Percentiles rank a stretch among this genome's conserved stretches.
phyloP scores from a whole-genome alignment of 2,797 vertebrate genomes.

The Orientallactaga sibirica region DNA sequence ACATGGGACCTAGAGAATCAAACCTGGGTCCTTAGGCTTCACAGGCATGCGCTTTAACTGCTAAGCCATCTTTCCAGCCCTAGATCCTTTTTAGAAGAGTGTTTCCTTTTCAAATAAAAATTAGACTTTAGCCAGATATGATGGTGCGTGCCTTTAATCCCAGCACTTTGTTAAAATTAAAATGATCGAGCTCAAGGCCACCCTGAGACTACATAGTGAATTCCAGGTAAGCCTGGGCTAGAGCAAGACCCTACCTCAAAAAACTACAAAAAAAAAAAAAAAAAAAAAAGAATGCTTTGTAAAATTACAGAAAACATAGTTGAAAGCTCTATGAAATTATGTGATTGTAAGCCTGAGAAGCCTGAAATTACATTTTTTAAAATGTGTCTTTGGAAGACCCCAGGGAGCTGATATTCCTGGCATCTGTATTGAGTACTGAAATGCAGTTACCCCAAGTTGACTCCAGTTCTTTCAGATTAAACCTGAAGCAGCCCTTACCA shows the following conservation, averaged over 20 bases:
- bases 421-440: constrained; percentile 54
- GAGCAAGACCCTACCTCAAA: too few species aligned
- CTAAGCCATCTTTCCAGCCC: too few species aligned
- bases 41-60: too few species aligned
- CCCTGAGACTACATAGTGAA: too few species aligned
- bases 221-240: too few species aligned
- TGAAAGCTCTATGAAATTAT: constrained; percentile 30
- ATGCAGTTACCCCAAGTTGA: constrained; percentile 32
- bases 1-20: too few species aligned
- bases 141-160: too few species aligned
- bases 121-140: neutral
- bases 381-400: neutral
- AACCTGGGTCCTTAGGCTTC: too few species aligned
- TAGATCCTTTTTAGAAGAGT: constrained; percentile 43
- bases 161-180: too few species aligned
- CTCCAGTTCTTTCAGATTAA: constrained; percentile 25
- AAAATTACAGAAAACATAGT: constrained; percentile 41
- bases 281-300: neutral
- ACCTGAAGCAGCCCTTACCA: constrained; percentile 33
- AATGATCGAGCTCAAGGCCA: too few species aligned
- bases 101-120: constrained; percentile 53
- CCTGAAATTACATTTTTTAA: too few species aligned
- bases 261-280: too few species aligned
- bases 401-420: neutral
- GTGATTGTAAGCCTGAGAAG: constrained; percentile 53